Base-by-base conservation (phyloP, 2,888 invertebrate genomes). In the Mesorhabditis belari region DNA sequence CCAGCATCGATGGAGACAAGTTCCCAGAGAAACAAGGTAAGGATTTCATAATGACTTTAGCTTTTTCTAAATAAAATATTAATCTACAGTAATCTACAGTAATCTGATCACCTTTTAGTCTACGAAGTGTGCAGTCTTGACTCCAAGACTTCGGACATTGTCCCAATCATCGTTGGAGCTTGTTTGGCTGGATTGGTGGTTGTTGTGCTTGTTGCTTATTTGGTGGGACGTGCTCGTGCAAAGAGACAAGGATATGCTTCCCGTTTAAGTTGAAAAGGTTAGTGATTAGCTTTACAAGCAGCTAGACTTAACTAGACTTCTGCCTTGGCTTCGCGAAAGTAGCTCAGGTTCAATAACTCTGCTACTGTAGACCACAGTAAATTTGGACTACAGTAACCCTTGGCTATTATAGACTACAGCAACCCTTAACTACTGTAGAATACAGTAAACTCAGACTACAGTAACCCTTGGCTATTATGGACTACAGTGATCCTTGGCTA, bases 131-230 rank as follows among this genome's bases (percentile, higher is more conserved):
- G 80, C 70, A 59, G 59, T 29, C 57, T 67, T 29, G 80, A 80
- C 64, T 55, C 68, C 49, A 67, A 68, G 53, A 80, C 80, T 35
- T 74, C 73, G 21, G 95, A 95, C 84, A 87, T 92, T 67, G 94
- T 98, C 62, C 96, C 96, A 25, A 94, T 98, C 81, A 92, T 91
- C 24, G 96, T 98, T 66, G 98, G 96, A 19, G 90, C 91, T 81
- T 90, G 91, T 57, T 85, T 98, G 62, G 91, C 90, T 66, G 90
- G 87, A 57, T 86, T 95, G 62, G 92, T 96, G 68, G 84, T 93
- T 64, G 87, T 94, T 70, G 92, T 98, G 58, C 87, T 98, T 72
- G 87, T 90, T 73, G 92, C 91, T 52, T 98, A 96, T 85, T 86
- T 96, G 69, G 87, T 92, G 80, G 94, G 91, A 63, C 89, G 96